phyloP scores from a whole-genome alignment of 2,888 invertebrate species.

The Phrixothrix hirtus region DNA sequence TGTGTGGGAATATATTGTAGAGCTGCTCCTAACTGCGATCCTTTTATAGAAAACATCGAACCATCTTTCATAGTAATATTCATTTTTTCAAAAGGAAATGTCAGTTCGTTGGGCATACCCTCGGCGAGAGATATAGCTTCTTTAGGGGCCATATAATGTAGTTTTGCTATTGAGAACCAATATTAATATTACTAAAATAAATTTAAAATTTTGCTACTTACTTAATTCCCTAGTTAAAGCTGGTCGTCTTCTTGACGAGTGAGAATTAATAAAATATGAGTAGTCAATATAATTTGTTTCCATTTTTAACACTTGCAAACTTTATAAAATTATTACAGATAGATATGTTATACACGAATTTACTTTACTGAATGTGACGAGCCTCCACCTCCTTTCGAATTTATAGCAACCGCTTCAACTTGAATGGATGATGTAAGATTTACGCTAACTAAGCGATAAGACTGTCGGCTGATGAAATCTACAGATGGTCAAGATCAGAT shows the following conservation, averaged over 20 bases:
- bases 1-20: constrained; percentile 77
- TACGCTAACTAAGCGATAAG: no score
- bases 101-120: constrained; percentile 74
- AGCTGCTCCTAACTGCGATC: constrained; percentile 64
- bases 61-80: constrained; percentile 63
- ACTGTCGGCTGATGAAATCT: constrained; percentile 20
- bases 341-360: constrained; percentile 2
- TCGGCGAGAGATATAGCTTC: constrained; percentile 68
- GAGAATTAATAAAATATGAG: constrained; percentile 56
- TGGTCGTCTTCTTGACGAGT: constrained; percentile 57
- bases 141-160: constrained; percentile 57
- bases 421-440: constrained; percentile 20
- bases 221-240: constrained; percentile 60
- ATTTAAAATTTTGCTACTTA: constrained; percentile 46
- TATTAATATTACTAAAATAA: constrained; percentile 9
- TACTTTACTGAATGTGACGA: constrained; percentile 10
- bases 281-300: constrained; percentile 52
- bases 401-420: constrained; percentile 11
- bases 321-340: neutral
- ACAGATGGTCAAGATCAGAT: constrained; percentile 14
- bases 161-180: constrained; percentile 55
- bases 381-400: constrained; percentile 14
- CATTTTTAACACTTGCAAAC: constrained; percentile 7
- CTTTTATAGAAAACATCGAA: constrained; percentile 60
- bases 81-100: constrained; percentile 71